Evolutionary conservation across 2,113 vertebrate genomes (phyloP).

Genomic region (Trachemys scripta): DNA sequence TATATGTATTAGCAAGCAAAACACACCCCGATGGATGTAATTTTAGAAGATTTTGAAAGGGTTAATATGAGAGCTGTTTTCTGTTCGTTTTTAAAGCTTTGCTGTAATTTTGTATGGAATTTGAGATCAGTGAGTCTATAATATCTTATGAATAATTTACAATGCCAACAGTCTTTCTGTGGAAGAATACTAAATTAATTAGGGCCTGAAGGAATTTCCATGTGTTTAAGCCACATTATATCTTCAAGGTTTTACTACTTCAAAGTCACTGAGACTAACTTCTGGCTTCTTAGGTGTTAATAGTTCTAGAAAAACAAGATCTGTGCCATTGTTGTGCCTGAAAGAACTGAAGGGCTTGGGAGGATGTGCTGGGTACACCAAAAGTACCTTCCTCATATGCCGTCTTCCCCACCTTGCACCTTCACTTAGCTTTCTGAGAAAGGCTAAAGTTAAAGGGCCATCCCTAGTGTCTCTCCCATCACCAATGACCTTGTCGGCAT

Average conservation of each 20-base stretch:
- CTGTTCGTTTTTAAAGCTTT: constrained; percentile 69
- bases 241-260: constrained; percentile 79
- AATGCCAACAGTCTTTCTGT: constrained; percentile 78
- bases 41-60: constrained; percentile 70
- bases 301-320: constrained; percentile 64
- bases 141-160: constrained; percentile 83
- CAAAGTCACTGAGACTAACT: constrained; percentile 73
- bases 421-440: background rate
- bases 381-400: background rate
- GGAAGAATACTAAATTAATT: constrained; percentile 82
- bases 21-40: constrained; percentile 41
- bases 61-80: constrained; percentile 68
- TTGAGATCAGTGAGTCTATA: constrained; percentile 77
- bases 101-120: constrained; percentile 78
- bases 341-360: constrained; percentile 36
- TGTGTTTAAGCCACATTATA: constrained; percentile 78
- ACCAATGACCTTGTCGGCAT: background rate
- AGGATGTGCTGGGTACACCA: background rate
- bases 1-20: constrained; percentile 55
- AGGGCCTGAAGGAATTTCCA: constrained; percentile 80
- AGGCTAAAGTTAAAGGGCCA: background rate
- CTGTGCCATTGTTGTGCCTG: constrained; percentile 41
- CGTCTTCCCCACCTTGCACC: background rate
- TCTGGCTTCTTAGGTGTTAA: constrained; percentile 68
- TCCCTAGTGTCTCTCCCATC: background rate